Conservation (phyloP, 1,140 invertebrate species). For the Popillia japonica region DNA sequence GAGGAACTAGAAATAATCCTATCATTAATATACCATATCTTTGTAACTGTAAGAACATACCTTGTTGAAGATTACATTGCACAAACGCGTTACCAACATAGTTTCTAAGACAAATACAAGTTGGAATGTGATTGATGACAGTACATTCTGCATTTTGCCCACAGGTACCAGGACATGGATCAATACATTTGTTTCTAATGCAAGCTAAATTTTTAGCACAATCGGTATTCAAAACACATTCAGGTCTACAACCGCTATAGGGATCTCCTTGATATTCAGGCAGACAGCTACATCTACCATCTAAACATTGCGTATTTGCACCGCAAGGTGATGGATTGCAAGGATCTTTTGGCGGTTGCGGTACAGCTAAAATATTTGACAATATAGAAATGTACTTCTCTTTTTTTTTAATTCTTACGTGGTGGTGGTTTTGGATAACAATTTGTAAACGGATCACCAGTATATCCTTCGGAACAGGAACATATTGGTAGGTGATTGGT, state of each 20-base stretch:
- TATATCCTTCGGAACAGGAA: slow-evolving; percentile 68
- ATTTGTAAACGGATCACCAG: slow-evolving; percentile 71
- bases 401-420: slow-evolving; percentile 54
- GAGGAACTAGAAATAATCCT: slow-evolving; percentile 24
- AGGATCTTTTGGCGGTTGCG: slow-evolving; percentile 56
- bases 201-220: slow-evolving; percentile 72
- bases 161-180: slow-evolving; percentile 74
- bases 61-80: slow-evolving; percentile 66
- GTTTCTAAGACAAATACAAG: slow-evolving; percentile 72
- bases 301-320: slow-evolving; percentile 69
- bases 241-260: slow-evolving; percentile 72
- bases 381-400: slow-evolving; percentile 43
- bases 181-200: slow-evolving; percentile 69
- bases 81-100: slow-evolving; percentile 72
- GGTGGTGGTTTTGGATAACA: slow-evolving; percentile 64
- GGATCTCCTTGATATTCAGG: slow-evolving; percentile 71
- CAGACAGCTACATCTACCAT: slow-evolving; percentile 70
- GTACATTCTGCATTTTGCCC: slow-evolving; percentile 72
- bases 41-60: slow-evolving; percentile 54
- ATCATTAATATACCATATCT: not conserved
- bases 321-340: slow-evolving; percentile 74
- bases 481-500: slow-evolving; percentile 72
- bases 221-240: slow-evolving; percentile 75
- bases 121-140: slow-evolving; percentile 72
- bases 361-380: not conserved